phyloP scores from a whole-genome alignment of 2,113 vertebrate species.

The Pycnonotus jocosus region DNA sequence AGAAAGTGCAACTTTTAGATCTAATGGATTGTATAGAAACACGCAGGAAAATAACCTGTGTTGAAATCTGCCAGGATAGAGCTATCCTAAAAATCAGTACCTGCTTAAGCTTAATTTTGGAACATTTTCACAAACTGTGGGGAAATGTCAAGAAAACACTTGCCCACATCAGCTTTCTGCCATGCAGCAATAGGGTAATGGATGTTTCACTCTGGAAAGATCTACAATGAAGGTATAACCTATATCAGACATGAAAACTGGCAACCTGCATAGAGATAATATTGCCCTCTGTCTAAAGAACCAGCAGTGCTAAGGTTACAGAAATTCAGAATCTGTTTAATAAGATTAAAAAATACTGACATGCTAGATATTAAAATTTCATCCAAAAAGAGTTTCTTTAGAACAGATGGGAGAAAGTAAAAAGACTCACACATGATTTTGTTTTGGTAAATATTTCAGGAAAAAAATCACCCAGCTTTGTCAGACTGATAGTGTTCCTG shows the following conservation, averaged over 20 bases:
- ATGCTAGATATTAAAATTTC: background rate
- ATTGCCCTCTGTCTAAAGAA: background rate
- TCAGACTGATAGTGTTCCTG: background rate
- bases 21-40: background rate
- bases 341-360: background rate
- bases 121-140: background rate
- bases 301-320: background rate
- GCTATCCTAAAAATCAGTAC: background rate
- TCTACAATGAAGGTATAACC: background rate
- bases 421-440: no score
- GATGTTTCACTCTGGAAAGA: background rate
- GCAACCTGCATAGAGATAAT: background rate
- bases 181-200: background rate
- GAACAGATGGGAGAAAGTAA: rapidly evolving
- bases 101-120: background rate
- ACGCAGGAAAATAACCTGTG: background rate
- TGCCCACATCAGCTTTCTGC: background rate
- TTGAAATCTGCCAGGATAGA: background rate
- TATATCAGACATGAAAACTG: background rate
- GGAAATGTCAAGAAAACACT: background rate
- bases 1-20: background rate
- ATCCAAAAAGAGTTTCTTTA: background rate
- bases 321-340: background rate
- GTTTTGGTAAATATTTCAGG: background rate
- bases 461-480: background rate